Evolutionary conservation across 2,113 vertebrate genomes (phyloP).

Genomic region (Chunga burmeisteri): DNA sequence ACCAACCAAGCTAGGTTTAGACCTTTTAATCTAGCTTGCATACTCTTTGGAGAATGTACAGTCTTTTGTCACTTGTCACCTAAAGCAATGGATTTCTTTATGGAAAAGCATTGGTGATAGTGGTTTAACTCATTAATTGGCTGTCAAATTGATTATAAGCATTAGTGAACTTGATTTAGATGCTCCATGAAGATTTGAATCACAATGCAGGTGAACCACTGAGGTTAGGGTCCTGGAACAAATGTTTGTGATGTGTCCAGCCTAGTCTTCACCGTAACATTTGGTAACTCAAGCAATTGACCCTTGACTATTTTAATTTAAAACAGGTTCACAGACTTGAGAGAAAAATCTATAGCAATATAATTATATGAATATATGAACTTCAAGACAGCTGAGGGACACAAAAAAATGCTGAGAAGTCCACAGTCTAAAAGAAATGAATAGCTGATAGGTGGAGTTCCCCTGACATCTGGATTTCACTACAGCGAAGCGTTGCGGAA

Average conservation of each 20-base stretch:
- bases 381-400: conserved; percentile 19
- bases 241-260: background rate
- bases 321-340: background rate
- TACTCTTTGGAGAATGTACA: background rate
- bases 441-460: background rate
- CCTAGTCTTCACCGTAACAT: background rate
- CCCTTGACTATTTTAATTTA: conserved; percentile 29
- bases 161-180: background rate
- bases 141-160: background rate
- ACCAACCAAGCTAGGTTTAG: background rate
- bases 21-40: background rate
- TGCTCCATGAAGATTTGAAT: background rate
- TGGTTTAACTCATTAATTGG: background rate
- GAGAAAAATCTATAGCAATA: background rate
- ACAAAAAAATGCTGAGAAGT: background rate
- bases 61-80: background rate
- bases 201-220: background rate
- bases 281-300: background rate
- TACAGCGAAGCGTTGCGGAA: background rate
- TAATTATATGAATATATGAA: background rate
- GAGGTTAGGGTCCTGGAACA: background rate
- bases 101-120: background rate
- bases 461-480: conserved; percentile 45
- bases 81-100: background rate
- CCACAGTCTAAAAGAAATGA: background rate